Percentiles rank a stretch among this genome's conserved stretches.
Conservation (phyloP, 2,797 vertebrate genomes). For the Halcyon chelicuti region DNA sequence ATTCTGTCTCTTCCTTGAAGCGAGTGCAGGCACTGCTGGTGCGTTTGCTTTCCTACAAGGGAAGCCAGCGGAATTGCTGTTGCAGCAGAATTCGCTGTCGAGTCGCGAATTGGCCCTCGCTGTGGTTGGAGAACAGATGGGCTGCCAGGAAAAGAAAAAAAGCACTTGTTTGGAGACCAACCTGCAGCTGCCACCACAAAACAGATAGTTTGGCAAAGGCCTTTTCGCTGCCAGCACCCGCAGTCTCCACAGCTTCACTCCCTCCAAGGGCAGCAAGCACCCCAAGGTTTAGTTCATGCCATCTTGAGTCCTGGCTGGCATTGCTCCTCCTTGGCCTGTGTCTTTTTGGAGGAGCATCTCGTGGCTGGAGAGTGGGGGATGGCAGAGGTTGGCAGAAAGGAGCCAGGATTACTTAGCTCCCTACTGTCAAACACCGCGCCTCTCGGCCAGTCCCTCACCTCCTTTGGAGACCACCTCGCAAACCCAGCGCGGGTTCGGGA, state of each 20-base stretch:
- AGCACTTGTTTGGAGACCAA: neutral
- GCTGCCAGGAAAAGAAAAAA: neutral
- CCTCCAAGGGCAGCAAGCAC: neutral
- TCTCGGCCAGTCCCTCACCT: neutral
- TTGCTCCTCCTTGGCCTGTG: accelerated
- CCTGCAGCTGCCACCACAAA: neutral
- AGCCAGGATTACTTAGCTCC: neutral
- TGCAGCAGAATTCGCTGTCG: neutral
- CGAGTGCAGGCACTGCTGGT: accelerated
- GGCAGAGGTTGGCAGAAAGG: neutral
- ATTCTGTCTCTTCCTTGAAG: neutral
- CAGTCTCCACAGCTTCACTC: accelerated
- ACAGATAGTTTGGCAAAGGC: neutral
- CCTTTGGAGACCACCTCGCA: neutral
- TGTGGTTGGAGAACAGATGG: neutral
- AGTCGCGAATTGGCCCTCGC: neutral
- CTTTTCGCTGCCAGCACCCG: neutral
- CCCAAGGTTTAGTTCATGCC: neutral
- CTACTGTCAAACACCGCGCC: accelerated
- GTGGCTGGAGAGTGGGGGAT: accelerated
- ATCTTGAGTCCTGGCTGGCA: neutral
- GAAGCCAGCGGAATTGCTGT: neutral
- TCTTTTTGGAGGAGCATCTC: neutral
- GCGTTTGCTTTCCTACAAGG: neutral
- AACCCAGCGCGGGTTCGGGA: neutral